phyloP scores from a whole-genome alignment of 2,797 vertebrate genomes.

The Bovichtus variegatus region DNA sequence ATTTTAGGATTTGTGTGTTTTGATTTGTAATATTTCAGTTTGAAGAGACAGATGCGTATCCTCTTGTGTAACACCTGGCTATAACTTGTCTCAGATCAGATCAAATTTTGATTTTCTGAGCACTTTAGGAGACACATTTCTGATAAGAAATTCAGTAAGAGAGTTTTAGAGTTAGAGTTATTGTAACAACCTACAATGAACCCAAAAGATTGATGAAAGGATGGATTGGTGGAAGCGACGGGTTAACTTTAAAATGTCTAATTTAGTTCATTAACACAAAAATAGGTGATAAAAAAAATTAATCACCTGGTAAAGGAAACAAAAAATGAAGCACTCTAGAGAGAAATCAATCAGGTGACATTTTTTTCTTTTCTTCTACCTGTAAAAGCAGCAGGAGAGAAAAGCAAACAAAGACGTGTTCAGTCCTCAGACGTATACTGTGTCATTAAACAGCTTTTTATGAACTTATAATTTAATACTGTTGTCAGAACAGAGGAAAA shows the following conservation, averaged over 20 bases:
- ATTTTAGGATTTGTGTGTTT: too few species aligned
- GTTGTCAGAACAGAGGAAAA: slow-evolving; percentile 64
- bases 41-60: too few species aligned
- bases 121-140: too few species aligned
- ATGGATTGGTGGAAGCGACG: background rate
- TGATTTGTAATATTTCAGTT: too few species aligned
- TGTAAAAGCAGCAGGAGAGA: slow-evolving; percentile 29
- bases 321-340: background rate
- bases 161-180: too few species aligned
- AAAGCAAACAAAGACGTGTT: slow-evolving; percentile 25
- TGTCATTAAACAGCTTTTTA: slow-evolving; percentile 63
- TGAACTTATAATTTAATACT: slow-evolving; percentile 43
- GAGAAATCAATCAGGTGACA: slow-evolving; percentile 28
- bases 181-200: background rate
- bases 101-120: too few species aligned
- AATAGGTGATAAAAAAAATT: slow-evolving; percentile 3
- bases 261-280: slow-evolving; percentile 30
- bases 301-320: slow-evolving; percentile 20
- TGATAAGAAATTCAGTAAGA: too few species aligned
- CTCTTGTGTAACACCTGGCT: too few species aligned
- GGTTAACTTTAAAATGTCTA: slow-evolving; percentile 15
- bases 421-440: slow-evolving; percentile 42
- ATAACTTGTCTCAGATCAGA: too few species aligned
- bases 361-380: slow-evolving; percentile 14
- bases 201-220: background rate